Conservation (phyloP, 1,140 invertebrate genomes). For the Camponotus vicinus region DNA sequence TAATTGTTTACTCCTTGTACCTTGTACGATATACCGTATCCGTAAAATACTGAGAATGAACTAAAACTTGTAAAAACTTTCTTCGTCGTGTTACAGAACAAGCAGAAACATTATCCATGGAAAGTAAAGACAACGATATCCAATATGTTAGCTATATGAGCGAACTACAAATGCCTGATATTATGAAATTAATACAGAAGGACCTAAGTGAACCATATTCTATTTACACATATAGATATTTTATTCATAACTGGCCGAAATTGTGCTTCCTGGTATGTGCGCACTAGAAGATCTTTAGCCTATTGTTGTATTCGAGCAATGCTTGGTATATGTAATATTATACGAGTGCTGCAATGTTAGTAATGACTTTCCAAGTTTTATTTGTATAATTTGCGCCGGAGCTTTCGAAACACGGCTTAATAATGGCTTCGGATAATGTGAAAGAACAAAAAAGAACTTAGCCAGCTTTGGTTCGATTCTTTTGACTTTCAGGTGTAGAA, state of each 20-base stretch:
- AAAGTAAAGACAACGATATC: conserved; percentile 80
- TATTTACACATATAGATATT: conserved; percentile 99
- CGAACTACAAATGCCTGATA: conserved; percentile 97
- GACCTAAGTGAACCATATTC: conserved; percentile 99
- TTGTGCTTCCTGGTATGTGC: conserved; percentile 96
- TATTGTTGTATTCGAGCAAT: conserved; percentile 5
- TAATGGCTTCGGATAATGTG: neutral
- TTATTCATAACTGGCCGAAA: conserved; percentile 99
- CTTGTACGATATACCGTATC: no score
- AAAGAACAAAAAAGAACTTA: conserved; percentile 33
- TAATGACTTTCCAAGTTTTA: neutral
- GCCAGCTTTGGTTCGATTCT: conserved; percentile 38
- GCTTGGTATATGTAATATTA: neutral
- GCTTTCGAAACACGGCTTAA: neutral
- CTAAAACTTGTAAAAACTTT: neutral
- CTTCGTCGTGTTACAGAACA: conserved; percentile 72
- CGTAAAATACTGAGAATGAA: neutral
- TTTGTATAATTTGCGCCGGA: neutral
- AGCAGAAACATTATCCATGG: conserved; percentile 75
- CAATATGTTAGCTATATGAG: conserved; percentile 92
- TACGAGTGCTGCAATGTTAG: neutral
- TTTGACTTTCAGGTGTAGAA: conserved; percentile 50
- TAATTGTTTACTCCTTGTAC: neutral
- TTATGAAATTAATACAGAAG: conserved; percentile 99
- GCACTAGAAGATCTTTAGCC: neutral